A percentile compares a stretch with the other conserved stretches of the same genome.
phyloP scores from a whole-genome alignment of 2,113 vertebrate genomes.

The Thomomys bottae region DNA sequence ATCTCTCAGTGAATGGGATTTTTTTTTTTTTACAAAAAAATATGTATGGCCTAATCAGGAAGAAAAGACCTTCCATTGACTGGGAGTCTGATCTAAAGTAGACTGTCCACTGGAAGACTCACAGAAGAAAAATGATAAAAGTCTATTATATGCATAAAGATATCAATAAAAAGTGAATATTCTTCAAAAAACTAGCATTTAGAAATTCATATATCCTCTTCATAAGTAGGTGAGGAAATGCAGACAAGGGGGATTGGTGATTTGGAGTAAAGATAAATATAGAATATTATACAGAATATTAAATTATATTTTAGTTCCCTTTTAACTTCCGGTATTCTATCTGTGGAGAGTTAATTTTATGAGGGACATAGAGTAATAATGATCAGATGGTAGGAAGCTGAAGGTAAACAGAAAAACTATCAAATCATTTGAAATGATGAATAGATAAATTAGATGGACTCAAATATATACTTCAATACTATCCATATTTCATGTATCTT shows the following conservation, averaged over 20 bases:
- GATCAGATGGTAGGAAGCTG: not conserved
- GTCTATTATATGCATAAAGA: not conserved
- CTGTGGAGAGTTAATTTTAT: not conserved
- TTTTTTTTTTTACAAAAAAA: not conserved
- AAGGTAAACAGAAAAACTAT: not conserved
- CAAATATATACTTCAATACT: too few species aligned
- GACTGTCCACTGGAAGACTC: too few species aligned
- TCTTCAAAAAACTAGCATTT: not conserved
- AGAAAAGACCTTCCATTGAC: not conserved
- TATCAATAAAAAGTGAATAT: not conserved
- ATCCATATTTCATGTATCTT: too few species aligned
- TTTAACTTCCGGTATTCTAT: too few species aligned
- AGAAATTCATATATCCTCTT: not conserved
- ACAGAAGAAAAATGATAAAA: not conserved
- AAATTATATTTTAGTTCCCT: not conserved
- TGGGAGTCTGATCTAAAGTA: not conserved
- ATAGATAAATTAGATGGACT: too few species aligned
- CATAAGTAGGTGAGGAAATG: not conserved
- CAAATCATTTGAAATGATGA: not conserved
- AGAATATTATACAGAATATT: too few species aligned
- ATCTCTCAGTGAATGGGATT: not conserved
- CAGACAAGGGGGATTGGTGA: not conserved
- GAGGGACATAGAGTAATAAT: not conserved
- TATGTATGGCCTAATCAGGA: not conserved
- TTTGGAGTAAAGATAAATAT: too few species aligned